Evolutionary conservation across 2,797 vertebrate species (phyloP).

Genomic region (Crypturellus tataupa): DNA sequence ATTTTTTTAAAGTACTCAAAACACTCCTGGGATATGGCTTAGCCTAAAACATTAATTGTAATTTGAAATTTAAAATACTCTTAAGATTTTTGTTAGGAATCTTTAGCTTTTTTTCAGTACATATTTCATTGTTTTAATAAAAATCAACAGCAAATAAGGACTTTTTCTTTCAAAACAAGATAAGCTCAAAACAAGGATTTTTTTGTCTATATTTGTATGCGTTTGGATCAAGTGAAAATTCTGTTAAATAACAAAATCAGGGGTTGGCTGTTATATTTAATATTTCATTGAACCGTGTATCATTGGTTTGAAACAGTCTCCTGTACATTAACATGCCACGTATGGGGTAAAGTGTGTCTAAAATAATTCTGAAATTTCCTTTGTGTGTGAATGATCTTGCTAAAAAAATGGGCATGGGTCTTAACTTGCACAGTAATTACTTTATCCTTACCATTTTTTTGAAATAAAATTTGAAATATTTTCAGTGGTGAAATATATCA

Average conservation of each 20-base stretch:
- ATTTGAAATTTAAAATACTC: background rate
- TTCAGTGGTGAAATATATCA: background rate
- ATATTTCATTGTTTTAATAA: background rate
- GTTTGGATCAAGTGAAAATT: background rate
- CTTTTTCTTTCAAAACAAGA: background rate
- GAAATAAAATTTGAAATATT: background rate
- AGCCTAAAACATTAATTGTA: background rate
- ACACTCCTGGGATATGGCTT: background rate
- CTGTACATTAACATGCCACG: background rate
- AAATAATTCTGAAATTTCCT: background rate
- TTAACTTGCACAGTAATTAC: background rate
- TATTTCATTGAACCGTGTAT: background rate
- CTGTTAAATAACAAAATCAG: background rate
- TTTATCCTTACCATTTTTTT: background rate
- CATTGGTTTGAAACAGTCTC: background rate
- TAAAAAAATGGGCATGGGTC: background rate
- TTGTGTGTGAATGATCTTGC: background rate
- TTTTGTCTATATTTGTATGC: no score
- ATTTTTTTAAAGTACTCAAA: background rate
- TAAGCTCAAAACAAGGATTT: background rate
- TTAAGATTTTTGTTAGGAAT: background rate
- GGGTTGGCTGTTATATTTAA: background rate
- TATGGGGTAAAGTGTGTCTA: background rate
- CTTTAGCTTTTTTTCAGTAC: background rate
- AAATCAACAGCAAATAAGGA: background rate